These are phyloP conservation scores for Meteorus colon DNA, from an alignment of 2,888 invertebrate genomes.

Conservation along the genomic window DNA sequence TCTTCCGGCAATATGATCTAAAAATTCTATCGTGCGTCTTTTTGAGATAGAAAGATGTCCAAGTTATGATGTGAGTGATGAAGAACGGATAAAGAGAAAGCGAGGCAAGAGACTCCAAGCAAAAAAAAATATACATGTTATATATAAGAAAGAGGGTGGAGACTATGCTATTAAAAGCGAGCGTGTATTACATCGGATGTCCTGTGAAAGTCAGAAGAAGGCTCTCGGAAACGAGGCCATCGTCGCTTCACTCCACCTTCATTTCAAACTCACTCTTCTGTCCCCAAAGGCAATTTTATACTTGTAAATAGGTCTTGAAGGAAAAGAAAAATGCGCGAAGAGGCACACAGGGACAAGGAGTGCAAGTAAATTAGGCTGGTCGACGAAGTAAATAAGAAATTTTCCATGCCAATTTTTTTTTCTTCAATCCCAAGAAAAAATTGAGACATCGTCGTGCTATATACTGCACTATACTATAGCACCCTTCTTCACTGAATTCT, in stretches of 20 bases:
- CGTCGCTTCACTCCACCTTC: slow-evolving; percentile 43
- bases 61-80: neutral
- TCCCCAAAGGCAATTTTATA: slow-evolving; percentile 59
- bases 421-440: slow-evolving; percentile 61
- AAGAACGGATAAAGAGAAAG: neutral
- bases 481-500: slow-evolving; percentile 19
- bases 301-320: slow-evolving; percentile 83
- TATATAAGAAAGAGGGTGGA: slow-evolving; percentile 1
- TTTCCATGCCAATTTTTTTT: slow-evolving; percentile 74
- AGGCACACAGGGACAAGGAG: slow-evolving; percentile 72
- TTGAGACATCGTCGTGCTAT: slow-evolving; percentile 68
- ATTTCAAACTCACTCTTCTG: neutral
- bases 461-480: slow-evolving; percentile 47
- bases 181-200: slow-evolving; percentile 50
- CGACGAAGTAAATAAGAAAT: slow-evolving; percentile 80
- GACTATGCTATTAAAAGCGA: slow-evolving; percentile 51
- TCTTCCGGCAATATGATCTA: slow-evolving; percentile 10
- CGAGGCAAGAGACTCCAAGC: neutral
- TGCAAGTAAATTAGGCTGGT: slow-evolving; percentile 87
- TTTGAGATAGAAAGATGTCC: neutral
- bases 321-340: slow-evolving; percentile 65
- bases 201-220: slow-evolving; percentile 48
- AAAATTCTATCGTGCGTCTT: neutral
- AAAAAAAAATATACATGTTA: neutral
- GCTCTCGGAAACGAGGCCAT: slow-evolving; percentile 49